Base-by-base conservation (phyloP, 1,140 invertebrate genomes). In the Eriocheir sinensis region DNA sequence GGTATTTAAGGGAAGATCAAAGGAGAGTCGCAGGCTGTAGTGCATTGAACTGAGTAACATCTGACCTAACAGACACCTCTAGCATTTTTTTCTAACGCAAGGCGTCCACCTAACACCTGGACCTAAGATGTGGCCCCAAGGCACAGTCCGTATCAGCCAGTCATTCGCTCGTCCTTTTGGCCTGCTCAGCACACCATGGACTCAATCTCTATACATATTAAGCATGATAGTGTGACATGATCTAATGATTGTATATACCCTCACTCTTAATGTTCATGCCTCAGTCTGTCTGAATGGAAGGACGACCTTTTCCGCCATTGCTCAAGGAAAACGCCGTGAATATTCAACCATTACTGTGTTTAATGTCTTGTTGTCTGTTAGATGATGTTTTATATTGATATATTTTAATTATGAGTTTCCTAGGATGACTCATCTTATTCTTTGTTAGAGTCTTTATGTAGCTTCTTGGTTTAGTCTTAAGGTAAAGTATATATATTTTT, bases 271-370 rank as follows among this genome's bases (percentile, higher is more conserved):
- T 94, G 94, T 94, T 94, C 90, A 53, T 41, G 90, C 94, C 94
- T 94, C 94, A 94, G 89, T 94, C 94, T 94, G 94, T 90, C 94
- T 94, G 86, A 83, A 91, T 94, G 89, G 91, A 89, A 94, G 94
- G 94, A 94, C 94, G 72, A 94, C 94, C 83, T 60, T 94, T 94
- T 94, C 90, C 94, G 94, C 91, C 94, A 79, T 94, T 94, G 94
- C 94, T 94, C 94, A 94, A 94, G 90, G 94, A 91, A 94, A 94
- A 91, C 86, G 83, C 93, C 94, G 89, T 94, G 94, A 91, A 94
- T 83, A 85, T 91, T 85, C 53, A 91, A 94, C 30, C 85, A 48
- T 88, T 91, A 86, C 89, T 94, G 89, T 94, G 91, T 41, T 89
- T 53, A 81, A 41, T 94, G 38, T 94, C 89, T 86, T 94, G 81